phyloP scores from a whole-genome alignment of 1,140 invertebrate species.

The Lutraria rhynchaena region DNA sequence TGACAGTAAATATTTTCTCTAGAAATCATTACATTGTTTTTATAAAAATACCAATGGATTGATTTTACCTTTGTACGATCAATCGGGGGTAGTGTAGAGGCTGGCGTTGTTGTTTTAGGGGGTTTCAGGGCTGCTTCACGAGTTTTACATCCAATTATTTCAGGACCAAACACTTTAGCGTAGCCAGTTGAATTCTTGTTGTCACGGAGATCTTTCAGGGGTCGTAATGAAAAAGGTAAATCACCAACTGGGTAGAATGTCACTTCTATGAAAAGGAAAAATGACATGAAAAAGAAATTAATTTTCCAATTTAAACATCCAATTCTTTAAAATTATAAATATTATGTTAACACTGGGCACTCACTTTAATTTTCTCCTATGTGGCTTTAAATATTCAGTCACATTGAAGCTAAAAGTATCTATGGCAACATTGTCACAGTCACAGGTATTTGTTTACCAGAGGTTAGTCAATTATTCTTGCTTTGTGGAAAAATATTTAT shows the following conservation, averaged over 20 bases:
- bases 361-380: background rate
- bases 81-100: background rate
- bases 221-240: constrained; percentile 38
- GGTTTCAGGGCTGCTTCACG: background rate
- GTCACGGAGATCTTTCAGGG: constrained; percentile 63
- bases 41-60: no score
- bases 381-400: background rate
- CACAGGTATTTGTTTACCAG: background rate
- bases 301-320: background rate
- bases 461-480: no score
- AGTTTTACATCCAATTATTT: constrained; percentile 41
- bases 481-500: no score
- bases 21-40: no score
- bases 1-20: no score
- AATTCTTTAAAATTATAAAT: background rate
- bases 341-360: no score
- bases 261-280: constrained; percentile 50
- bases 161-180: constrained; percentile 47
- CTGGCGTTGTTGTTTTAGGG: constrained; percentile 23
- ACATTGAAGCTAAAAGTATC: background rate
- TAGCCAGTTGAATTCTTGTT: constrained; percentile 40
- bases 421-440: background rate
- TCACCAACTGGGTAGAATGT: constrained; percentile 44
- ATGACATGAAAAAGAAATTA: background rate
- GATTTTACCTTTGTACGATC: constrained; percentile 8